Evolutionary conservation across 2,888 invertebrate genomes (phyloP), one percentile per base, ranked within the genome.

Genomic region (Phania funesta): DNA sequence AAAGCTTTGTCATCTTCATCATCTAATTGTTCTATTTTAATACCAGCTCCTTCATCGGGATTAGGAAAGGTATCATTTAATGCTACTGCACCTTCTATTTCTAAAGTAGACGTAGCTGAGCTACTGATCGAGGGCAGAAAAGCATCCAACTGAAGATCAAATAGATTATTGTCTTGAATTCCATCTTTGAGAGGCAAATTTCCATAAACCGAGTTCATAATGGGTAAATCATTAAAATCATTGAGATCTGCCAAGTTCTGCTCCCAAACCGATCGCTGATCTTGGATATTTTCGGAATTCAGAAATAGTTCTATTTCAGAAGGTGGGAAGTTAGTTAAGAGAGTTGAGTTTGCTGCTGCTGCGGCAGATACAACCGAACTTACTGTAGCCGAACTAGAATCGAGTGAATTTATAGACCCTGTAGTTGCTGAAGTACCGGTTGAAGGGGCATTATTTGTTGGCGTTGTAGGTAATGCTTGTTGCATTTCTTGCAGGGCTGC

Each of bases 221-320:
- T 84, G 0, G 89, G 85, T 60, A 88, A 81, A 67, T 90, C 90
- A 3, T 90, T 92, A 83, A 92, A 93, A 83, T 93, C 93, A 80
- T 91, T 91, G 11, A 93, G 87, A 87, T 93, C 93, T 0, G 93
- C 93, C 82, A 93, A 86, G 84, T 93, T 93, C 84, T 93, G 93
- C 56, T 93, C 92, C 85, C 92, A 91, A 0, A 93, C 92, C 0
- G 93, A 92, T 24, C 88, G 88, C 48, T 88, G 87, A 73, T 89
- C 89, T 68, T 87, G 87, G 83, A 88, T 87, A 32, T 87, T 82
- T 18, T 91, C 85, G 89, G 92, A 38, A 87, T 92, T 85, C 85
- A 88, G 80, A 90, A 88, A 88, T 5, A 87, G 80, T 56, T 89
- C 89, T 73, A 89, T 54, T 60, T 89, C 88, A 1, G 86, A 84